These are phyloP conservation scores for Gortyna flavago DNA, from an alignment of 2,888 invertebrate genomes.

Conservation along the genomic window DNA sequence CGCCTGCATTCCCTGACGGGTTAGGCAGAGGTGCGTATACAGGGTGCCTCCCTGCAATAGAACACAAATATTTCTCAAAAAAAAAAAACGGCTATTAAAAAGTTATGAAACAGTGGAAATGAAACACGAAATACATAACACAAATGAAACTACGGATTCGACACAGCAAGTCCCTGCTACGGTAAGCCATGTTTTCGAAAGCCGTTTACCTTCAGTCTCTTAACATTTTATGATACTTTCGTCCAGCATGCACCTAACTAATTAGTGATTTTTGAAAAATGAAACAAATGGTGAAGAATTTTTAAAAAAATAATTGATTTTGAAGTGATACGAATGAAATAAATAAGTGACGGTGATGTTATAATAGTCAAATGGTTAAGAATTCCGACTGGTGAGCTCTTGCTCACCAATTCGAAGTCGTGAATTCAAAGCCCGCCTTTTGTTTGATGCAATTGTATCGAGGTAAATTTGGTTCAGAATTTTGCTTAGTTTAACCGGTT, in stretches of 20 bases:
- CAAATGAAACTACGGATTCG: background rate
- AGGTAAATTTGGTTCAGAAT: background rate
- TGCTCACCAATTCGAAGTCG: background rate
- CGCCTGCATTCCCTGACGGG: background rate
- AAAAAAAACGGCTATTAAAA: background rate
- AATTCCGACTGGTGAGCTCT: background rate
- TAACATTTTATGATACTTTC: background rate
- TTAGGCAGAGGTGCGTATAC: too few relatives aligned
- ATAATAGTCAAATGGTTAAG: background rate
- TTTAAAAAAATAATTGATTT: background rate
- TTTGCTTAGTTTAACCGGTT: background rate
- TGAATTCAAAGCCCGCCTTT: background rate
- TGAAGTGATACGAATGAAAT: background rate
- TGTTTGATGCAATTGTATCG: background rate
- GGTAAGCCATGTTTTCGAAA: slow-evolving; percentile 27
- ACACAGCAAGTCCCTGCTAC: background rate
- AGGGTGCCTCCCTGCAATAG: background rate
- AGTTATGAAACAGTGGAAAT: background rate
- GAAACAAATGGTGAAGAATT: background rate
- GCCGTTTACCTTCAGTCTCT: slow-evolving; percentile 39
- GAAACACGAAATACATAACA: background rate
- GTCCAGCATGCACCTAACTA: background rate
- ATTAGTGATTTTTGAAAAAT: background rate
- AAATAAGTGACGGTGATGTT: background rate
- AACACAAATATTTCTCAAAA: background rate